Evolutionary conservation across 53 echinoderm and acorn worm genomes (phyloP), one percentile per base, ranked within the genome.

Genomic region (Luidia sarsii): DNA sequence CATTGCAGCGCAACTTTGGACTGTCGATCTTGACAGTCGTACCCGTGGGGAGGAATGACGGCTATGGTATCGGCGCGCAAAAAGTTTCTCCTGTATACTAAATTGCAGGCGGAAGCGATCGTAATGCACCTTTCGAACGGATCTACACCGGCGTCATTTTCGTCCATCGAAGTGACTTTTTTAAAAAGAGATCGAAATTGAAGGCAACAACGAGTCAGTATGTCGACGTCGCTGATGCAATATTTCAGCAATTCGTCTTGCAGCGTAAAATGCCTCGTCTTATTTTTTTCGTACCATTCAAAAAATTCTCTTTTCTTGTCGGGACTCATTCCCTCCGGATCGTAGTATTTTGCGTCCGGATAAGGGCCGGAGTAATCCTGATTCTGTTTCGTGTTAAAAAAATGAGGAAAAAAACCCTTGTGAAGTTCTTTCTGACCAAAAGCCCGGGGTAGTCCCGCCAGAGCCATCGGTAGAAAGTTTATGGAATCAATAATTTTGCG

Each of bases 101-200:
- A 34, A 50, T 81, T 90, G 27, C 86, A 86, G 27, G 74, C 91
- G 1, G 85, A 88, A 14, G 91, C 88, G 11, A 91, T 87, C 7
- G 91, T 91, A 51, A 89, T 81, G 36, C 88, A 88, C 50, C 67
- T 72, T 32, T 62, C 30, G 23, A 88, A 89, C 1, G 92, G 88
- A 68, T 92, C 92, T 1, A 88, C 68, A 27, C 92, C 91, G 9
- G 18, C 51, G 16, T 74, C 53, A 37, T 4, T 10, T 8, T 56
- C 39, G 3, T 39, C 57, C 57, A 18, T 4, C 2, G 35, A 34
- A 1, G 86, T 69, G 3, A 80, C 29, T 18, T 33, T 70, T 35
- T 79, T 86, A 19, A 86, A 86, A 1, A 80, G 68, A 14, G 20
- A 21, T 16, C 82, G 49, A 39, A 66, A 87, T 45, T 71, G 31